Base-by-base conservation (phyloP, 1,140 invertebrate species). In the Venturia canescens region DNA sequence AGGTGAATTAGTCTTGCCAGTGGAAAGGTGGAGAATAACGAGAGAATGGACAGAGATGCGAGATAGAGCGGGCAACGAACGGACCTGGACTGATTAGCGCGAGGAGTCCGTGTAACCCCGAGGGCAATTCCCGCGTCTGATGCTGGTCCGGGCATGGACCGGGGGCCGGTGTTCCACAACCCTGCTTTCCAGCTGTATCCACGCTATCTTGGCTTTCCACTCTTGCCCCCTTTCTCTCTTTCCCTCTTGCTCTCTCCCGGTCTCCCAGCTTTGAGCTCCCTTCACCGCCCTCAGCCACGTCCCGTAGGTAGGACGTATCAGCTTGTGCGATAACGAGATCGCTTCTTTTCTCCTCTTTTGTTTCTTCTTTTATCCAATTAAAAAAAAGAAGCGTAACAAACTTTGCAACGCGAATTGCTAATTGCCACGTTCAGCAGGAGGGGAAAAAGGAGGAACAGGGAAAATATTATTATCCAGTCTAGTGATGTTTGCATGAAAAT, bases 21-120 rank as follows among this genome's bases (percentile, higher is more conserved):
- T 26, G 60, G 23, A 23, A 26, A 63, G 60, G 60, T 63, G 60
- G 60, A 63, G 60, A 63, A 63, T 63, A 63, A 63, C 60, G 60
- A 63, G 60, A 63, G 60, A 63, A 63, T 63, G 60, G 60, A 63
- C 60, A 63, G 60, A 63, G 60, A 63, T 63, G 60, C 60, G 60
- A 63, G 60, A 63, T 63, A 63, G 60, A 63, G 15, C 60, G n/a
- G 60, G 60, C n/a, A 63, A 63, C 60, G 60, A 63, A 63, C 60
- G 60, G 60, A 63, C 60, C 60, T 26, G 60, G 60, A 63, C 60
- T 63, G 60, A 63, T 63, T 63, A 63, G 60, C 60, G 60, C 60
- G 60, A 63, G 60, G 27, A 63, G 60, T 63, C 60, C 60, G 60
- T 63, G 60, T 63, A 63, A 63, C 60, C 60, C 60, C 60, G 60